A percentile compares a stretch with the other conserved stretches of the same genome.
These are phyloP conservation scores for Catharus minimus DNA, from an alignment of 2,113 vertebrate genomes.

Conservation along the genomic window DNA sequence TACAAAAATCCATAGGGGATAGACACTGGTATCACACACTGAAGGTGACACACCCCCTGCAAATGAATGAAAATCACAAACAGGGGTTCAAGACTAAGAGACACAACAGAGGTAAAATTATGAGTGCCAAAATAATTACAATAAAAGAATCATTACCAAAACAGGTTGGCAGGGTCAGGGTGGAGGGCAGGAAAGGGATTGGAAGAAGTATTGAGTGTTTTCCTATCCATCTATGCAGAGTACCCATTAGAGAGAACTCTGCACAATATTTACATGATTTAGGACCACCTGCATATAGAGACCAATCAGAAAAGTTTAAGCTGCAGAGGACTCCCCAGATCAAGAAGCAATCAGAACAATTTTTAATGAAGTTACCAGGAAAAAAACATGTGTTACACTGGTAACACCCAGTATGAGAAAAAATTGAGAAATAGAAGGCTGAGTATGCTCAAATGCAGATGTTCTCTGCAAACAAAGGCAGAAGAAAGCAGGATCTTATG, in stretches of 20 bases:
- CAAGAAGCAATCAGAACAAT: neutral
- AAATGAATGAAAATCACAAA: neutral
- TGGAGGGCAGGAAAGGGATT: neutral
- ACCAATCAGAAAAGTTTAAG: neutral
- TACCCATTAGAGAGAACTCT: neutral
- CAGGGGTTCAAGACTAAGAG: neutral
- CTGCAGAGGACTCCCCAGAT: neutral
- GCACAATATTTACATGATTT: neutral
- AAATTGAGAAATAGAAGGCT: neutral
- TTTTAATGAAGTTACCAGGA: neutral
- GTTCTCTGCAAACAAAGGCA: neutral
- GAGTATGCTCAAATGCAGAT: neutral
- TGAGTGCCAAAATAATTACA: neutral
- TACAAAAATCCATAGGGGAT: neutral
- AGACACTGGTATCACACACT: neutral
- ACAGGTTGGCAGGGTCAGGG: neutral
- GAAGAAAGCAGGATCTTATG: neutral
- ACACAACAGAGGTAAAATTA: neutral
- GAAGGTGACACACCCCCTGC: neutral
- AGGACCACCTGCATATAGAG: neutral
- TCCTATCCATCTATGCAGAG: neutral
- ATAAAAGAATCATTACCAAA: neutral
- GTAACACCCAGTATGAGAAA: neutral
- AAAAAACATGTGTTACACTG: neutral
- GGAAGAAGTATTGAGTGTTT: neutral